phyloP scores from a whole-genome alignment of 1,140 invertebrate genomes.

The Hycleus cichorii region DNA sequence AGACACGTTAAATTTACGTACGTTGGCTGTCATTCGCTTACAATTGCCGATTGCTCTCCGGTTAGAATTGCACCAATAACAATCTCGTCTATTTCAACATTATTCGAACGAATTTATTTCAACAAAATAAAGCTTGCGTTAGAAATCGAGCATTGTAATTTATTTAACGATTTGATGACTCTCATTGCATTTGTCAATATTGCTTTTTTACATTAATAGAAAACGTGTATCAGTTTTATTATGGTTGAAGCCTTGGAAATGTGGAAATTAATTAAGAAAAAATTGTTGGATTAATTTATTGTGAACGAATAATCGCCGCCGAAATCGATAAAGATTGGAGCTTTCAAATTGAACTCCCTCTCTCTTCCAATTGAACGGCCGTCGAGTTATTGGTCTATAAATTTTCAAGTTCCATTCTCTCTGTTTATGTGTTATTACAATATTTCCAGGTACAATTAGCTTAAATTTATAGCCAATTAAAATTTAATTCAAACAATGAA shows the following conservation, averaged over 20 bases:
- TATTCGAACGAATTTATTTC: neutral
- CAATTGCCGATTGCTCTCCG: conserved; percentile 31
- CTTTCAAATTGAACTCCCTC: too few relatives aligned
- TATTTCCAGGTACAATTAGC: conserved; percentile 24
- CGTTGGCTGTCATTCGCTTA: conserved; percentile 32
- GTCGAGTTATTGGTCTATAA: conserved; percentile 21
- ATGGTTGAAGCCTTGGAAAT: too few relatives aligned
- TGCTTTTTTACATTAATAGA: conserved; percentile 5
- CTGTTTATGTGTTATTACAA: conserved; percentile 20
- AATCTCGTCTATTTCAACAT: conserved; percentile 21
- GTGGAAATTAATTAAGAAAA: too few relatives aligned
- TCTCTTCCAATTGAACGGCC: neutral
- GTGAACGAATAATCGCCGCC: too few relatives aligned
- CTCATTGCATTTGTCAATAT: conserved; percentile 13
- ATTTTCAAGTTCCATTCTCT: conserved; percentile 19
- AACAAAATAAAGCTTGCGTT: too few relatives aligned
- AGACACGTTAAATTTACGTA: conserved; percentile 41
- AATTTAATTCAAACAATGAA: conserved; percentile 24
- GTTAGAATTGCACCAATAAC: conserved; percentile 24
- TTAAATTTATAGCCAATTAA: conserved; percentile 24
- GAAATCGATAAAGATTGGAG: too few relatives aligned
- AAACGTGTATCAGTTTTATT: too few relatives aligned
- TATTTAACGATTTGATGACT: conserved; percentile 19
- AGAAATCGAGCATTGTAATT: conserved; percentile 14
- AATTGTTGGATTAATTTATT: neutral